Evolutionary conservation across 2,797 vertebrate species (phyloP).

Genomic region (Macropus fuliginosus): DNA sequence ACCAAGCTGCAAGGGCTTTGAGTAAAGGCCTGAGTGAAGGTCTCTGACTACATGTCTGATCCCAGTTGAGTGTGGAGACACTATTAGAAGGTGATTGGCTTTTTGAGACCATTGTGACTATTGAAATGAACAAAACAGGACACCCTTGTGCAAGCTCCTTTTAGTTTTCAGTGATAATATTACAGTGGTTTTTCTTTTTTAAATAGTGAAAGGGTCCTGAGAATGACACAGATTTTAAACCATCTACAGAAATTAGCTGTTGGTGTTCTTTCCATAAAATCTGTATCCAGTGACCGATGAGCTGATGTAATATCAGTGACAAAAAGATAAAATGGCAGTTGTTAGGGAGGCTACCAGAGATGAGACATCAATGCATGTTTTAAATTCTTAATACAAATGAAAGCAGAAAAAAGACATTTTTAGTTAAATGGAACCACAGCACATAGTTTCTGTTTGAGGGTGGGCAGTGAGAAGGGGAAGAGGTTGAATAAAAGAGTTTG

Average conservation of each 20-base stretch:
- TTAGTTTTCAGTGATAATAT: not conserved
- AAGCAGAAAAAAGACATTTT: not conserved
- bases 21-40: not conserved
- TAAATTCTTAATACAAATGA: not conserved
- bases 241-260: not conserved
- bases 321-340: not conserved
- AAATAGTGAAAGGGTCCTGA: not conserved
- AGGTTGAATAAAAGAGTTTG: not conserved
- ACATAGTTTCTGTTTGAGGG: not conserved
- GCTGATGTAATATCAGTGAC: not conserved
- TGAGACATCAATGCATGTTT: not conserved
- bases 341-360: not conserved
- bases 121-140: not conserved
- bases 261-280: not conserved
- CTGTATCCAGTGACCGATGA: not conserved
- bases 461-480: not conserved
- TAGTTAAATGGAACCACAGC: not conserved
- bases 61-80: not conserved
- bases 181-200: not conserved
- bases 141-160: not conserved
- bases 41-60: not conserved
- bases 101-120: not conserved
- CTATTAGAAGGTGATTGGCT: not conserved
- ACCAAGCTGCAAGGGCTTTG: not conserved
- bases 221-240: not conserved